Evolutionary conservation across 2,113 vertebrate species (phyloP).

Genomic region (Motacilla tschutschensis): DNA sequence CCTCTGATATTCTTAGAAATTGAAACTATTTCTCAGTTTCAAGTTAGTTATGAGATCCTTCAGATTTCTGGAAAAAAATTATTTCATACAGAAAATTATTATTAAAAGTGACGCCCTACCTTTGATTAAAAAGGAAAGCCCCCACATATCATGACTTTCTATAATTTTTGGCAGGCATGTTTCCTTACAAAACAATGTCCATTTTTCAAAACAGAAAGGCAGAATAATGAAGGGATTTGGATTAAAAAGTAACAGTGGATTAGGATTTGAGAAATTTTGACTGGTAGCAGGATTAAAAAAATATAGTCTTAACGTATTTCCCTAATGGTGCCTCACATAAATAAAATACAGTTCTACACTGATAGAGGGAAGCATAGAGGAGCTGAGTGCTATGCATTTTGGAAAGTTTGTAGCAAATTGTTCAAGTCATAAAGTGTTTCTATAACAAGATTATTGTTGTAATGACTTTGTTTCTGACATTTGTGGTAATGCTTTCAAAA

Average conservation of each 20-base stretch:
- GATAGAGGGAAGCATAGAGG: neutral
- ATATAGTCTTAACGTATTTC: neutral
- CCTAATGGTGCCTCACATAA: neutral
- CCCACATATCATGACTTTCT: neutral
- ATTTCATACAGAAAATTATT: neutral
- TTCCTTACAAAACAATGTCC: neutral
- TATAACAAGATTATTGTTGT: conserved; percentile 7
- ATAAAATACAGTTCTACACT: neutral
- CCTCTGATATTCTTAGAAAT: neutral
- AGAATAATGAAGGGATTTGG: neutral
- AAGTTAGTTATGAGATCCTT: neutral
- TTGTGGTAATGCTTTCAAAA: neutral
- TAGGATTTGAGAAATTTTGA: neutral
- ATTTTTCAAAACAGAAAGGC: neutral
- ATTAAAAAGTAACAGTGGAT: neutral
- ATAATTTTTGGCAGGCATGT: accelerated
- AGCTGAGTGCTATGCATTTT: neutral
- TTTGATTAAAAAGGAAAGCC: neutral
- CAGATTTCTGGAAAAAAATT: neutral
- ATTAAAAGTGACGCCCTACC: neutral
- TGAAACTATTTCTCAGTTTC: neutral
- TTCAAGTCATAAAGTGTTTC: neutral
- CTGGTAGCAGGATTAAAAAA: neutral
- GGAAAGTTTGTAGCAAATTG: neutral
- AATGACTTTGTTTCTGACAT: conserved; percentile 18